These are phyloP conservation scores for Bombus soroeensis DNA, from an alignment of 1,140 invertebrate species.

Conservation along the genomic window DNA sequence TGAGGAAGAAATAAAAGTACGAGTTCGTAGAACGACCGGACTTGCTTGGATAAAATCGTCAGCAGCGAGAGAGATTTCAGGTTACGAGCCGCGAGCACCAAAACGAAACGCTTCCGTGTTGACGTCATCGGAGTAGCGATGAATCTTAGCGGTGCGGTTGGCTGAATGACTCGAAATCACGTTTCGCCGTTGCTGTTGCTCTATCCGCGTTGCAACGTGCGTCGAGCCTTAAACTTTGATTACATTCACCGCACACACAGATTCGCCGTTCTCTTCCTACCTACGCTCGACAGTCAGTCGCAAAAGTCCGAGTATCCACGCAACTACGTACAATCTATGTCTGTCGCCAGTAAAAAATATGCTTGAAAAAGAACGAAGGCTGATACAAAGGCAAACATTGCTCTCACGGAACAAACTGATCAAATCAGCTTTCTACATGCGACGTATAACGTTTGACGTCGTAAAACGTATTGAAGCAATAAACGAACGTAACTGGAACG, in stretches of 20 bases:
- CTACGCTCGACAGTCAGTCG: neutral
- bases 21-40: neutral
- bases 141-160: slow-evolving; percentile 6
- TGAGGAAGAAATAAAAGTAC: neutral
- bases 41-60: neutral
- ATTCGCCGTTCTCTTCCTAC: neutral
- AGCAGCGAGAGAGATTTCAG: neutral
- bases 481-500: too few relatives aligned
- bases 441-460: too few relatives aligned
- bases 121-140: slow-evolving; percentile 11
- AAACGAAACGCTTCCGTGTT: slow-evolving; percentile 20
- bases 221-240: slow-evolving; percentile 27
- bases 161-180: slow-evolving; percentile 27
- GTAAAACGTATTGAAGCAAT: too few relatives aligned
- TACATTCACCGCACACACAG: slow-evolving; percentile 18
- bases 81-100: neutral
- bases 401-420: too few relatives aligned
- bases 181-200: slow-evolving; percentile 12
- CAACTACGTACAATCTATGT: too few relatives aligned
- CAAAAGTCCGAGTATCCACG: too few relatives aligned
- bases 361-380: too few relatives aligned
- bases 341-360: too few relatives aligned
- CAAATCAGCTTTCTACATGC: too few relatives aligned
- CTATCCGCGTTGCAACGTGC: neutral
- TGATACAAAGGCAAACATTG: too few relatives aligned